These are phyloP conservation scores for Chionoecetes opilio DNA, from an alignment of 1,140 invertebrate species.

Conservation along the genomic window DNA sequence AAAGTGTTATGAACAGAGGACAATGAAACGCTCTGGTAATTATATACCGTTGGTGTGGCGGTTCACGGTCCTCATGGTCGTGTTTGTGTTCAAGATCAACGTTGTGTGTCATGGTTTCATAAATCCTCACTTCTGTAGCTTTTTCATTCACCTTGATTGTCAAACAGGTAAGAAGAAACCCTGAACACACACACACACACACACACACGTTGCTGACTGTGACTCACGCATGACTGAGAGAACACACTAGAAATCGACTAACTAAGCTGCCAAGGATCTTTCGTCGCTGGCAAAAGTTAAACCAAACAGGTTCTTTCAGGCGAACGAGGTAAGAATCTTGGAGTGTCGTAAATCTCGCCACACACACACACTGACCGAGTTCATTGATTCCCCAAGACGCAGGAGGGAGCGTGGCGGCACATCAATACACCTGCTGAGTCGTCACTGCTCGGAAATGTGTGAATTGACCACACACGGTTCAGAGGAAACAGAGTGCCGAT, in stretches of 20 bases:
- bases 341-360: neutral
- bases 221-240: too few species aligned
- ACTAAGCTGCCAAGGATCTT: neutral
- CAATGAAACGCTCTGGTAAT: neutral
- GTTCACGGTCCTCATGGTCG: too few species aligned
- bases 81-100: too few species aligned
- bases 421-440: constrained; percentile 14
- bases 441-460: neutral
- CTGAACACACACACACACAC: too few species aligned
- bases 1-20: neutral
- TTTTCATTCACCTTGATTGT: too few species aligned
- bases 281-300: neutral
- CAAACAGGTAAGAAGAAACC: too few species aligned
- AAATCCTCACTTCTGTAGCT: too few species aligned
- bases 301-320: neutral
- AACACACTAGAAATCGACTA: neutral
- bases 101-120: too few species aligned
- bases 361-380: neutral
- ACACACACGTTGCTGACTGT: too few species aligned
- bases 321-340: neutral
- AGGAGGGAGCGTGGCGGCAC: neutral
- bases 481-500: neutral
- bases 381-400: constrained; percentile 5
- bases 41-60: too few species aligned
- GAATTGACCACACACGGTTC: neutral